Percentiles rank a stretch among this genome's conserved stretches.
Conservation (phyloP, 2,113 vertebrate genomes). For the Cyphomyrus plagiostoma region DNA sequence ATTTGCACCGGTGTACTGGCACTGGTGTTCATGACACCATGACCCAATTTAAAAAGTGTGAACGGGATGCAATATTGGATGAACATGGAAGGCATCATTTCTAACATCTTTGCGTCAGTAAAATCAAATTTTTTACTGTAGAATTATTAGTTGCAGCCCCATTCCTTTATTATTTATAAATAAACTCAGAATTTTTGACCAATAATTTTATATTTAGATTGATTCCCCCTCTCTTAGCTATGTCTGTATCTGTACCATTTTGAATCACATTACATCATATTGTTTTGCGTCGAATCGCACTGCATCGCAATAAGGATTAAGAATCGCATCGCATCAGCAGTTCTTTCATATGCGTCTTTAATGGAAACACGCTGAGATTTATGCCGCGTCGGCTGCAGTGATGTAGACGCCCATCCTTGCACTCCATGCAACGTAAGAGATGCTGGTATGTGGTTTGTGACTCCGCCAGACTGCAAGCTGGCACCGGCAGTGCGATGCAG, state of each 20-base stretch:
- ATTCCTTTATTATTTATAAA: not conserved
- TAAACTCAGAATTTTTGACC: not conserved
- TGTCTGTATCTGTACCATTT: not conserved
- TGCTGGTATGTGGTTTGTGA: not conserved
- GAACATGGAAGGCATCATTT: not conserved
- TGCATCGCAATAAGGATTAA: too few relatives aligned
- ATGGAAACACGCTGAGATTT: not conserved
- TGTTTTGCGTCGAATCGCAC: not conserved
- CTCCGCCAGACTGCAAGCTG: too few relatives aligned
- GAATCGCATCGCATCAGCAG: too few relatives aligned
- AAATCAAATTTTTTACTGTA: not conserved
- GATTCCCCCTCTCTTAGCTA: not conserved
- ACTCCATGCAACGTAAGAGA: not conserved
- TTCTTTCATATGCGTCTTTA: too few relatives aligned
- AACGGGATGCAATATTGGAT: not conserved
- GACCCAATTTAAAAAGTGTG: not conserved
- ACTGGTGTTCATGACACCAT: not conserved
- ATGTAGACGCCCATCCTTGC: not conserved
- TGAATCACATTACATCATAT: not conserved
- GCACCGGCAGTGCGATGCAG: not conserved
- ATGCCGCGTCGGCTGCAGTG: not conserved
- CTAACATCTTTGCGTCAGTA: not conserved
- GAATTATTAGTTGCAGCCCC: not conserved
- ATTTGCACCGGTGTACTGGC: not conserved
- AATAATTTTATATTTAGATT: not conserved